phyloP scores from a whole-genome alignment of 2,797 vertebrate genomes.

The Scleropages formosus region DNA sequence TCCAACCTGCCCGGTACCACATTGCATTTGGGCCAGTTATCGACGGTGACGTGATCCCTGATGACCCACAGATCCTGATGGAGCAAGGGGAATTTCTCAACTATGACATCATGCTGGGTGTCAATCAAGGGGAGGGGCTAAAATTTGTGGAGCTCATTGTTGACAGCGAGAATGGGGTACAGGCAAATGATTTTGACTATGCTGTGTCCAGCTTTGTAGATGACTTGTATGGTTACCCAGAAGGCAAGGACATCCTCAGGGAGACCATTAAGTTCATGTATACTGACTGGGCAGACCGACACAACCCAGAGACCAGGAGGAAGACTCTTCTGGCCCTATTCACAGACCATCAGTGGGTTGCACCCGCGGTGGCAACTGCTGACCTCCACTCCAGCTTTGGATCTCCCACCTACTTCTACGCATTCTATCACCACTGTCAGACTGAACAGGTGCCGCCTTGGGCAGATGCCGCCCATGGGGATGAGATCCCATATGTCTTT shows the following conservation, averaged over 20 bases:
- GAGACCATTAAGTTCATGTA: constrained; percentile 99
- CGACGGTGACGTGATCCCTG: constrained; percentile 95
- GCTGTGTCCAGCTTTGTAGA: constrained; percentile 98
- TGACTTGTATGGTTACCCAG: constrained; percentile 94
- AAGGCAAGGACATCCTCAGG: constrained; percentile 94
- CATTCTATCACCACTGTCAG: constrained; percentile 99
- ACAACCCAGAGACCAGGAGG: constrained; percentile 94
- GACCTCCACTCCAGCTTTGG: constrained; percentile 98
- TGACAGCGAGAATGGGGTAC: constrained; percentile 95
- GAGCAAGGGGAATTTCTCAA: constrained; percentile 99
- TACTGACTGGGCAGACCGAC: constrained; percentile 96
- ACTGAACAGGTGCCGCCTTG: constrained; percentile 97
- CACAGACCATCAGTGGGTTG: constrained; percentile 98
- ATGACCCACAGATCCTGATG: constrained; percentile 98
- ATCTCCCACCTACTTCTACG: constrained; percentile 97
- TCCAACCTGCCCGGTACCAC: constrained; percentile 95
- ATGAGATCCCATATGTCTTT: constrained; percentile 96
- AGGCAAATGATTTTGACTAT: constrained; percentile 98
- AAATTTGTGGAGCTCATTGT: constrained; percentile 98
- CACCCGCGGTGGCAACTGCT: constrained; percentile 93
- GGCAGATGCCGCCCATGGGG: constrained; percentile 96
- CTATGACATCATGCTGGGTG: constrained; percentile 98
- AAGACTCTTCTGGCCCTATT: constrained; percentile 95
- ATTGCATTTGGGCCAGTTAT: constrained; percentile 98
- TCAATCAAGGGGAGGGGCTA: constrained; percentile 96